Evolutionary conservation across 2,113 vertebrate genomes (phyloP).

Genomic region (Notiomystis cincta): DNA sequence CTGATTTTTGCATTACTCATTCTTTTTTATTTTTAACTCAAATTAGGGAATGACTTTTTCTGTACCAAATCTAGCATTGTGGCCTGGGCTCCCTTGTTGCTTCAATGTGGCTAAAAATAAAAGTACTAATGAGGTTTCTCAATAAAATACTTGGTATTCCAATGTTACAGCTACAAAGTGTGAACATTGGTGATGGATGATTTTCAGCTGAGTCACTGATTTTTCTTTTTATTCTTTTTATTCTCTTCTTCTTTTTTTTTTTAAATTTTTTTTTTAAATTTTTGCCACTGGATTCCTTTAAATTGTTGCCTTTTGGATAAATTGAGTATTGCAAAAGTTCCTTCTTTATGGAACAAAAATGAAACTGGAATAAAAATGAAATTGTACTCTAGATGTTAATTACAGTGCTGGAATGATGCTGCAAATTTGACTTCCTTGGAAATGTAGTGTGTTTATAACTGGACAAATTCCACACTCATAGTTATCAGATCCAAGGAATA

Average conservation of each 20-base stretch:
- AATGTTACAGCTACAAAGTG: neutral
- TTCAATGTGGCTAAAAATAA: neutral
- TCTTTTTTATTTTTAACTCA: conserved; percentile 45
- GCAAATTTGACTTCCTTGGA: neutral
- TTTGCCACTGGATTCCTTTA: neutral
- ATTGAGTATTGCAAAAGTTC: neutral
- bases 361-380: neutral
- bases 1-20: conserved; percentile 5
- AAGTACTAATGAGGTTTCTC: neutral
- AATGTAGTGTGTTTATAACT: neutral
- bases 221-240: no score
- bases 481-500: neutral
- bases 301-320: neutral
- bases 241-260: rapidly evolving
- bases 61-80: neutral
- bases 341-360: neutral
- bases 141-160: neutral
- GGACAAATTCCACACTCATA: rapidly evolving
- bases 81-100: neutral
- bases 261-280: neutral
- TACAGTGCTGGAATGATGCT: neutral
- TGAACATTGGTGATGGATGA: neutral
- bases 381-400: neutral
- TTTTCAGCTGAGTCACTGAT: neutral
- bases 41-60: neutral